phyloP scores from a whole-genome alignment of 1,140 invertebrate species.

The Stegodyphus mimosarum region DNA sequence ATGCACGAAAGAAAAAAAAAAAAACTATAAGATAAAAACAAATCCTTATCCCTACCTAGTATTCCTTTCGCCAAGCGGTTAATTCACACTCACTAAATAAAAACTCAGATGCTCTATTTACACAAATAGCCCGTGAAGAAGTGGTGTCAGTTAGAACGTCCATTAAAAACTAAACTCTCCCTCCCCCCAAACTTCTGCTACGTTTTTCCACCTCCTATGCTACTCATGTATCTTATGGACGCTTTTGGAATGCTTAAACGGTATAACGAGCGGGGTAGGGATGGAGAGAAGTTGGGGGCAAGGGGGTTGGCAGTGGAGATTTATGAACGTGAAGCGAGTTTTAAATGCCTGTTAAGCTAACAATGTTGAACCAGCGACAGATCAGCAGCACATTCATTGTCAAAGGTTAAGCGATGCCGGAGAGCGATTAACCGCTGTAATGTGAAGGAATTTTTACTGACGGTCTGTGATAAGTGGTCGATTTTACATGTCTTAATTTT shows the following conservation, averaged over 20 bases:
- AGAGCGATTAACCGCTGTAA: constrained; percentile 18
- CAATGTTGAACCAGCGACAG: constrained; percentile 5
- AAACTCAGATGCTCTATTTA: no score
- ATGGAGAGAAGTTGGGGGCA: not conserved
- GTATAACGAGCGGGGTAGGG: not conserved
- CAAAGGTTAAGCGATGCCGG: constrained; percentile 10
- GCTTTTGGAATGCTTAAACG: not conserved
- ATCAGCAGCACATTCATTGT: not conserved
- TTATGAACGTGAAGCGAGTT: constrained; percentile 25
- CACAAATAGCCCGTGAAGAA: no score
- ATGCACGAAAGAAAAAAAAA: no score
- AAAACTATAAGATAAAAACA: no score
- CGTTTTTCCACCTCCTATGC: not conserved
- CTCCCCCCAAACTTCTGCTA: not conserved
- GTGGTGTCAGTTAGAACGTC: not conserved
- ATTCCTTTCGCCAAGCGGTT: no score
- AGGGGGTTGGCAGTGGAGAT: constrained; percentile 7
- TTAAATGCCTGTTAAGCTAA: constrained; percentile 40
- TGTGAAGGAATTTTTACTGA: constrained; percentile 13
- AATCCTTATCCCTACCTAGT: no score
- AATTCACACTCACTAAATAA: no score
- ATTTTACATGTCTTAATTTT: not conserved
- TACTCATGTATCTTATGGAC: not conserved
- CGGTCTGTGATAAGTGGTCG: not conserved
- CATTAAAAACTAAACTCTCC: not conserved